phyloP scores from a whole-genome alignment of 2,888 invertebrate genomes.

The Amphipoea oculea region DNA sequence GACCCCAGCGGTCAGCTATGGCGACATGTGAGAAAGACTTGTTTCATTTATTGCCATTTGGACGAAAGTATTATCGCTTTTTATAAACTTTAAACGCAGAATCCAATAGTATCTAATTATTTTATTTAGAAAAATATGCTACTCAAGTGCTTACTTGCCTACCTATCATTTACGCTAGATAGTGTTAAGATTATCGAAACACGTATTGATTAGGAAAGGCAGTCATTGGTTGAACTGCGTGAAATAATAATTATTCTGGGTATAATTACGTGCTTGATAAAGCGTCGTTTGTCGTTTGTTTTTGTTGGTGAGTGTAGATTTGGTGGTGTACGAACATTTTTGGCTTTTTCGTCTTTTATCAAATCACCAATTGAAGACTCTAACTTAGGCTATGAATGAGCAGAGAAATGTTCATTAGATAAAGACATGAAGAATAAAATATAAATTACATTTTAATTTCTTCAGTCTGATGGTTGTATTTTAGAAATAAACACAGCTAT shows the following conservation, averaged over 20 bases:
- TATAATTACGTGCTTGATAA: not conserved
- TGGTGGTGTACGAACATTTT: not conserved
- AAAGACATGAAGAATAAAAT: not conserved
- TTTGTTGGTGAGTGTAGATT: not conserved
- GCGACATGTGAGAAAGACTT: constrained; percentile 69
- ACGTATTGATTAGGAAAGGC: not conserved
- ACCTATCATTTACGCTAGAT: not conserved
- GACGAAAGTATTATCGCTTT: not conserved
- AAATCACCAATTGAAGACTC: not conserved
- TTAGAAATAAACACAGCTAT: constrained; percentile 3
- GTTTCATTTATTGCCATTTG: not conserved
- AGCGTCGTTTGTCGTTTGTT: not conserved
- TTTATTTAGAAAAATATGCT: not conserved
- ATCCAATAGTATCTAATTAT: not conserved
- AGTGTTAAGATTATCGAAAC: not conserved
- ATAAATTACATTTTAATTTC: not conserved
- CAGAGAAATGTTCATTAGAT: not conserved
- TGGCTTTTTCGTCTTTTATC: not conserved
- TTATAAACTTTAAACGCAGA: not conserved
- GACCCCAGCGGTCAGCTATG: constrained; percentile 76
- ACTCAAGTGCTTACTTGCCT: not conserved
- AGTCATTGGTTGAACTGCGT: not conserved
- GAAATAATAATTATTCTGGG: not conserved
- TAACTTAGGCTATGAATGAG: not conserved
- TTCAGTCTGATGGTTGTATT: not conserved